Conservation (phyloP, 2,888 invertebrate genomes). For the Sarcophaga variegata region DNA sequence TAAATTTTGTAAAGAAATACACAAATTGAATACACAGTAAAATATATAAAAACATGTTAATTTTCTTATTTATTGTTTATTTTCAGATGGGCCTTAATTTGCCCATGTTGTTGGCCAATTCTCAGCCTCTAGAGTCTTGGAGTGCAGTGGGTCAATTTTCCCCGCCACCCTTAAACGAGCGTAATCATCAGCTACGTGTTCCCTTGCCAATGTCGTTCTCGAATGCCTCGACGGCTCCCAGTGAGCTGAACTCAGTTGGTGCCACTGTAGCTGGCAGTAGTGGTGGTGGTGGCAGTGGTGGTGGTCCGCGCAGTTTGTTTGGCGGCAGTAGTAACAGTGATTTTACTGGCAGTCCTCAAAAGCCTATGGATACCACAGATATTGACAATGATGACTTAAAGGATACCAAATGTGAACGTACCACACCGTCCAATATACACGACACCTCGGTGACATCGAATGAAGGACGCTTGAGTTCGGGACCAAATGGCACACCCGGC, state of each 20-base stretch:
- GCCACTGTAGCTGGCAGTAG: constrained; percentile 47
- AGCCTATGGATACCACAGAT: constrained; percentile 78
- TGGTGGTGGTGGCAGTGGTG: constrained; percentile 66
- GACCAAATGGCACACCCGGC: constrained; percentile 56
- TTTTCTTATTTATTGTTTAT: neutral
- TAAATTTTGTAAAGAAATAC: neutral
- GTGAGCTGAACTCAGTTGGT: constrained; percentile 64
- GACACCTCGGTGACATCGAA: constrained; percentile 61
- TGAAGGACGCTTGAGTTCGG: constrained; percentile 61
- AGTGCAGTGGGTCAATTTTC: constrained; percentile 78
- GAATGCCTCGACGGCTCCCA: constrained; percentile 53
- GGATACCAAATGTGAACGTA: constrained; percentile 75
- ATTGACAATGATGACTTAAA: constrained; percentile 74
- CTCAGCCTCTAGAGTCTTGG: constrained; percentile 78
- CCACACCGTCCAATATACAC: constrained; percentile 72
- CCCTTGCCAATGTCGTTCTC: constrained; percentile 76
- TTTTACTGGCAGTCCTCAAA: constrained; percentile 77
- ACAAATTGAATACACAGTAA: no score
- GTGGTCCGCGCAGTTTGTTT: constrained; percentile 66
- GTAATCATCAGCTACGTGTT: constrained; percentile 74
- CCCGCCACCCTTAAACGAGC: constrained; percentile 75
- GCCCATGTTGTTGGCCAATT: constrained; percentile 79
- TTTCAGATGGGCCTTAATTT: constrained; percentile 79
- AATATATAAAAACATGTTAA: neutral
- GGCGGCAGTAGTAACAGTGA: constrained; percentile 79